These are phyloP conservation scores for Synanthedon formicaeformis DNA, from an alignment of 2,888 invertebrate species.

Conservation along the genomic window DNA sequence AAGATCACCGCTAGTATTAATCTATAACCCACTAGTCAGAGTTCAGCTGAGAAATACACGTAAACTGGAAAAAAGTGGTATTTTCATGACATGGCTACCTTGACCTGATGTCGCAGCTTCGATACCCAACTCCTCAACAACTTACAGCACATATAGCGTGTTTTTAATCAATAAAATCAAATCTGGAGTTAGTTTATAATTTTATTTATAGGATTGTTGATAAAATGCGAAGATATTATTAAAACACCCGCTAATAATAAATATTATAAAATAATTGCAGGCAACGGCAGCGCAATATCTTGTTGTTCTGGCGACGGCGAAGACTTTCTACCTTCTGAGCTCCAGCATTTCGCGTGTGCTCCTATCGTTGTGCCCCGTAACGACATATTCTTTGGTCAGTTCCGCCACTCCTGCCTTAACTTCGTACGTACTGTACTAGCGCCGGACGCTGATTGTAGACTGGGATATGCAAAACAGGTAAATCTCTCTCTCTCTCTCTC, in stretches of 20 bases:
- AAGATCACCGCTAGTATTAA: conserved; percentile 17
- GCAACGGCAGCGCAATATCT: conserved; percentile 76
- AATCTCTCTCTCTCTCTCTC: conserved; percentile 3
- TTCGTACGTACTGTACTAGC: conserved; percentile 78
- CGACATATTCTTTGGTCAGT: conserved; percentile 73
- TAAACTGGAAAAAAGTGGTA: neutral
- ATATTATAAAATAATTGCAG: conserved; percentile 32
- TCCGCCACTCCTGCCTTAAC: conserved; percentile 76
- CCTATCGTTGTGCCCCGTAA: conserved; percentile 71
- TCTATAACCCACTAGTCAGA: neutral
- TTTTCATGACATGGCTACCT: too few relatives aligned
- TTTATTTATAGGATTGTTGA: too few relatives aligned
- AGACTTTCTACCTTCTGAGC: conserved; percentile 51
- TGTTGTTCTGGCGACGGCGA: conserved; percentile 77
- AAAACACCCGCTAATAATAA: too few relatives aligned
- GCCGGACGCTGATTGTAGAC: conserved; percentile 74
- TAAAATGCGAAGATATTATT: too few relatives aligned
- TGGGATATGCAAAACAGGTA: conserved; percentile 79
- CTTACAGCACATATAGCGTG: too few relatives aligned
- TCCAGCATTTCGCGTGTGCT: conserved; percentile 76
- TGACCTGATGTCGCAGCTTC: too few relatives aligned
- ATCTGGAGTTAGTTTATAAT: too few relatives aligned
- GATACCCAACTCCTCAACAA: too few relatives aligned
- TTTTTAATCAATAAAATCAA: too few relatives aligned
- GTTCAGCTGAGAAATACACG: neutral